Conservation (phyloP, 30 jellyfish, hydroid and myxozoan genomes). For the Aurelia aurita region DNA sequence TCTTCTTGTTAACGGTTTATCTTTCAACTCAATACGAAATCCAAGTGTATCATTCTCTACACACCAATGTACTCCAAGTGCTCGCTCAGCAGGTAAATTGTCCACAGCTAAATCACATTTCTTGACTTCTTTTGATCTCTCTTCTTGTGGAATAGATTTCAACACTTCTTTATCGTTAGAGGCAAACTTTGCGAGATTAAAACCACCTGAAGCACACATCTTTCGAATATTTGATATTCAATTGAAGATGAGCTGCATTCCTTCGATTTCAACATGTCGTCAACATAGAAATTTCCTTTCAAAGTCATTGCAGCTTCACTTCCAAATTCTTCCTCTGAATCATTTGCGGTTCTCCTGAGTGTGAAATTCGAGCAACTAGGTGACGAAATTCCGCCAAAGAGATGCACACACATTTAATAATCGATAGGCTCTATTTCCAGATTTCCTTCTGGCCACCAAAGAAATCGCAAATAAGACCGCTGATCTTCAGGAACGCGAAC, state of each 20-base stretch:
- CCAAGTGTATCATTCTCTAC: constrained; percentile 35
- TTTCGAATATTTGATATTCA: constrained; percentile 13
- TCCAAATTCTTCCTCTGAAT: constrained; percentile 32
- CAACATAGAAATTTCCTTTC: constrained; percentile 64
- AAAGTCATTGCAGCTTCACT: constrained; percentile 23
- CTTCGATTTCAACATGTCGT: constrained; percentile 63
- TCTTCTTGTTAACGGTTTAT: constrained; percentile 16
- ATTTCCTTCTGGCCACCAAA: constrained; percentile 57
- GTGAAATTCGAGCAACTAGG: constrained; percentile 49
- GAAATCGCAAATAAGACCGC: constrained; percentile 54
- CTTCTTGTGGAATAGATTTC: constrained; percentile 35
- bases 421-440: constrained; percentile 46
- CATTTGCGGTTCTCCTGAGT: constrained; percentile 39
- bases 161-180: constrained; percentile 27
- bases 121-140: constrained; percentile 13
- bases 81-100: constrained; percentile 38
- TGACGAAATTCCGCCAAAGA: constrained; percentile 55
- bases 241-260: constrained; percentile 37
- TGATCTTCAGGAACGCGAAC: constrained; percentile 63
- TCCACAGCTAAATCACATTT: constrained; percentile 19
- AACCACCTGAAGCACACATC: constrained; percentile 58
- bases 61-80: constrained; percentile 38
- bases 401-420: constrained; percentile 70
- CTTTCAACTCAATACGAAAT: too few species aligned
- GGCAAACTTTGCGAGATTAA: constrained; percentile 23